Conservation (phyloP, 2,113 vertebrate genomes). For the Heloderma charlesbogerti region DNA sequence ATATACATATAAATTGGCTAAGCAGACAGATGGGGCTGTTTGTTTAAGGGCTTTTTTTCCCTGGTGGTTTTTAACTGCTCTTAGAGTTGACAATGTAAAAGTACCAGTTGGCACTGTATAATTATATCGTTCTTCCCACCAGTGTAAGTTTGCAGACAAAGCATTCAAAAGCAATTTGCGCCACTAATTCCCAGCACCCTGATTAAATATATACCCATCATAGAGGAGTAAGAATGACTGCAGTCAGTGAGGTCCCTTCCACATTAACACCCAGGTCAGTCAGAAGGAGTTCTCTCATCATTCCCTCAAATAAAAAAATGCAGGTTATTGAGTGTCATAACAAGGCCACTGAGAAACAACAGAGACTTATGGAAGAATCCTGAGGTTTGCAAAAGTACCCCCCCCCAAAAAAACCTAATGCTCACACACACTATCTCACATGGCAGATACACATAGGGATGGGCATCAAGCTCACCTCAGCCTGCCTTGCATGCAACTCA, state of each 20-base stretch:
- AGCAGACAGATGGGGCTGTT: conserved; percentile 64
- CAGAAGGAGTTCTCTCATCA: not conserved
- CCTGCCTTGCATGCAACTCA: no score
- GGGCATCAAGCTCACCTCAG: no score
- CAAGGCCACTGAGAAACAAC: not conserved
- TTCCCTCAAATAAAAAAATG: not conserved
- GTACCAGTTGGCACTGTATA: conserved; percentile 46
- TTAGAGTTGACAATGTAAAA: conserved; percentile 58
- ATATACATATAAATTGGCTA: conserved; percentile 51
- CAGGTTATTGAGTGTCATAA: not conserved
- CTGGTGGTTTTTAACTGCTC: conserved; percentile 38
- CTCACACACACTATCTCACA: no score
- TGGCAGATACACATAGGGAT: no score
- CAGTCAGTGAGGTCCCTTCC: not conserved
- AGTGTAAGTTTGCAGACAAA: conserved; percentile 29
- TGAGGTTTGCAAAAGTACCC: no score
- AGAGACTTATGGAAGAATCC: no score
- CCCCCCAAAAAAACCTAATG: no score
- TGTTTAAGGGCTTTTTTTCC: conserved; percentile 57
- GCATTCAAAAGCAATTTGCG: not conserved
- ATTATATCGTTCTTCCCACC: conserved; percentile 26
- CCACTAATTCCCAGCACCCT: not conserved
- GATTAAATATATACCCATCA: not conserved
- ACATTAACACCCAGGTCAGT: not conserved
- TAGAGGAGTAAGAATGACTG: not conserved